Evolutionary conservation across 2,113 vertebrate species (phyloP).

Genomic region (Conger conger): DNA sequence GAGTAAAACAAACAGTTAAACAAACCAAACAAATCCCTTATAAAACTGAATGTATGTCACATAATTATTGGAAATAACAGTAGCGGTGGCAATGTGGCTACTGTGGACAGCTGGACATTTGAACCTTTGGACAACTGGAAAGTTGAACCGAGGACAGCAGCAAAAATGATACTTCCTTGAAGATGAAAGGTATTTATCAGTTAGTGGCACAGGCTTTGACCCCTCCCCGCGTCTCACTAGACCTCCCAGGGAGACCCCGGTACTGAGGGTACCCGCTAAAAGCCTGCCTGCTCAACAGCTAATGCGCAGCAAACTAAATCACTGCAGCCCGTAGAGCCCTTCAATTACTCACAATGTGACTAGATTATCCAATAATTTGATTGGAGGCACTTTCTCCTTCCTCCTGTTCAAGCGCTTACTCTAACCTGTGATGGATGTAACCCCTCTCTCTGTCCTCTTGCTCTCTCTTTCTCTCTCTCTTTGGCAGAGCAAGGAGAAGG

Average conservation of each 20-base stretch:
- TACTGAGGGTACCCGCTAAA: conserved; percentile 63
- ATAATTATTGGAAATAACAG: neutral
- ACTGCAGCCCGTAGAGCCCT: conserved; percentile 77
- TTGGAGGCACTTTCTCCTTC: conserved; percentile 82
- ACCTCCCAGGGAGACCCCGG: conserved; percentile 38
- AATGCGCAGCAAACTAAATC: conserved; percentile 88
- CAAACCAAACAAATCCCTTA: no score
- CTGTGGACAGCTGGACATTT: neutral
- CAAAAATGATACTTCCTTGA: neutral
- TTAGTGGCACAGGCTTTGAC: neutral
- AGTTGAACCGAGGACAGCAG: neutral
- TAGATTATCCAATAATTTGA: conserved; percentile 91
- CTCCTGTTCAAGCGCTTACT: conserved; percentile 50
- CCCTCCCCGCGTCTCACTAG: conserved; percentile 49
- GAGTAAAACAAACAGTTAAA: no score
- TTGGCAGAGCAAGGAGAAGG: neutral
- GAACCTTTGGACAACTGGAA: no score
- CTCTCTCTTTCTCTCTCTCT: conserved; percentile 20
- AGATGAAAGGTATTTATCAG: neutral
- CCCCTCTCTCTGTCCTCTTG: conserved; percentile 7
- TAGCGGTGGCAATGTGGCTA: neutral
- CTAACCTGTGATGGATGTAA: neutral
- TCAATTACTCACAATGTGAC: conserved; percentile 87
- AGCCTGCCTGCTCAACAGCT: conserved; percentile 72
- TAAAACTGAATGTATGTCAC: neutral